A percentile compares a stretch with the other conserved stretches of the same genome.
phyloP scores from a whole-genome alignment of 2,113 vertebrate genomes.

The Dicerorhinus sumatrensis region DNA sequence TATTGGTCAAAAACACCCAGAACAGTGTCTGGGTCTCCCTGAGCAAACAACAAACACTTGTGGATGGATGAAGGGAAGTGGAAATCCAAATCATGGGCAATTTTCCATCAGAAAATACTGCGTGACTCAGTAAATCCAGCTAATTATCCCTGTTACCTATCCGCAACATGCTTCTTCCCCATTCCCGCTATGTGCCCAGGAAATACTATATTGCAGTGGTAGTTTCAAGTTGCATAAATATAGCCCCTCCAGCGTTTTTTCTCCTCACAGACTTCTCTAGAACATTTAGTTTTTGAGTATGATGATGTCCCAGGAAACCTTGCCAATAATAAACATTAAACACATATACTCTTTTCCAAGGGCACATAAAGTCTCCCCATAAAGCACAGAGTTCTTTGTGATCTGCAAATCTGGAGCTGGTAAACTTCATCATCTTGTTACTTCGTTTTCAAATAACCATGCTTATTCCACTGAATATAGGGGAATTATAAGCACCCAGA shows the following conservation, averaged over 20 bases:
- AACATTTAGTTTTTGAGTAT: background rate
- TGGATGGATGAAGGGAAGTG: background rate
- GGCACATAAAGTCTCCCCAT: background rate
- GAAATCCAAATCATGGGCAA: background rate
- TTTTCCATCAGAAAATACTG: background rate
- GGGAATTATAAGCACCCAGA: background rate
- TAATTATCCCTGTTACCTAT: background rate
- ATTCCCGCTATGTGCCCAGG: background rate
- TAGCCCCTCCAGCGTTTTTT: background rate
- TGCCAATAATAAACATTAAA: background rate
- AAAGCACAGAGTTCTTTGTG: background rate
- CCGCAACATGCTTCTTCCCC: background rate
- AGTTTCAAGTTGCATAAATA: background rate
- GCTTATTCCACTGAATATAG: background rate
- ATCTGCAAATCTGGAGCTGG: background rate
- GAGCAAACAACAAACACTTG: background rate
- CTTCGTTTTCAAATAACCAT: background rate
- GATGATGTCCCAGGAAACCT: background rate
- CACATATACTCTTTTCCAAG: background rate
- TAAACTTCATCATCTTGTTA: background rate
- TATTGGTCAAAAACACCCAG: background rate
- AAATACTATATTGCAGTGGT: background rate
- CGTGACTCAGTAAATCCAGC: background rate
- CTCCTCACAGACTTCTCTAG: background rate
- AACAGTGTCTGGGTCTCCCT: background rate